phyloP scores from a whole-genome alignment of 1,140 invertebrate species.

The Neuroterus valhalla region DNA sequence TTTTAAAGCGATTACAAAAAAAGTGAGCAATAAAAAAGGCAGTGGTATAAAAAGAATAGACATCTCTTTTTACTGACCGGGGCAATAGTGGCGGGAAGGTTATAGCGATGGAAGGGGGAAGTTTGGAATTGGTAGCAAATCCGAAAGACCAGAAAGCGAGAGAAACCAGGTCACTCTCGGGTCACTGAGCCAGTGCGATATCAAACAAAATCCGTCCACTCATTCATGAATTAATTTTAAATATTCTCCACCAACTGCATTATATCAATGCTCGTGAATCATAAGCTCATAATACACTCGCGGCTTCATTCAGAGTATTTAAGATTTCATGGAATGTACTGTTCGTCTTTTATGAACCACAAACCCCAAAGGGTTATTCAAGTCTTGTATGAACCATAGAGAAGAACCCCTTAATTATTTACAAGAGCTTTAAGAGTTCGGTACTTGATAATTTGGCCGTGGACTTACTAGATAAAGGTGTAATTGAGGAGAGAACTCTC shows the following conservation, averaged over 20 bases:
- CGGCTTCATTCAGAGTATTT: not conserved
- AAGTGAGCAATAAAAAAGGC: not conserved
- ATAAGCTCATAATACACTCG: too few relatives aligned
- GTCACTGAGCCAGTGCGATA: constrained; percentile 46
- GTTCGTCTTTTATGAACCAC: not conserved
- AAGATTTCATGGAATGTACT: not conserved
- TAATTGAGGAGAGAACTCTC: not conserved
- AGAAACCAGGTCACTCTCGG: constrained; percentile 47
- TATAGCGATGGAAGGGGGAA: constrained; percentile 23
- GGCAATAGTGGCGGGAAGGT: constrained; percentile 25
- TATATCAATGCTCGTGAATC: not conserved
- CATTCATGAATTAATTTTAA: constrained; percentile 55
- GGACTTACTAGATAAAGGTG: not conserved
- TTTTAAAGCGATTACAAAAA: not conserved
- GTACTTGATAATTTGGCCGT: not conserved
- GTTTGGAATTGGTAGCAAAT: constrained; percentile 36
- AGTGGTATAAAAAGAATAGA: constrained; percentile 5
- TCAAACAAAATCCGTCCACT: constrained; percentile 40
- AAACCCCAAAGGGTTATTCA: constrained; percentile 6
- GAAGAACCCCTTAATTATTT: constrained; percentile 2
- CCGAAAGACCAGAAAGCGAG: constrained; percentile 27
- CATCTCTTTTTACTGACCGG: not conserved
- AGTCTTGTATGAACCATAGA: not conserved
- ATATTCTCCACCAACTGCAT: constrained; percentile 38
- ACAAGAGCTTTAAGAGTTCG: not conserved